Conservation (phyloP, 2,113 vertebrate species). For the Sardina pilchardus region DNA sequence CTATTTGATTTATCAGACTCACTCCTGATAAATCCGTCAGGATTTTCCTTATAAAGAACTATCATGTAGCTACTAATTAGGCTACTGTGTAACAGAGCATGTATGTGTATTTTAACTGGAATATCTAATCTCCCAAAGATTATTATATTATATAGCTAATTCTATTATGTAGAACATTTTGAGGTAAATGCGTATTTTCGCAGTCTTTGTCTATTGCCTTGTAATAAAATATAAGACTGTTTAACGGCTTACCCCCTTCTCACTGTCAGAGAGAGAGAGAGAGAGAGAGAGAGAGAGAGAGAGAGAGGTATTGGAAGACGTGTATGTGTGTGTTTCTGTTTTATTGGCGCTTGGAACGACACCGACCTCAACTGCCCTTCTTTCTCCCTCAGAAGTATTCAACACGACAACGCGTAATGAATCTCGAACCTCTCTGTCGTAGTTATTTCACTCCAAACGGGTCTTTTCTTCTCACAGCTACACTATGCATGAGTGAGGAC, state of each 20-base stretch:
- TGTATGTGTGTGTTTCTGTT: neutral
- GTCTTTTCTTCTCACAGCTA: neutral
- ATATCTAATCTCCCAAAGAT: neutral
- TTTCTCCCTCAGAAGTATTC: neutral
- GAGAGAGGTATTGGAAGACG: neutral
- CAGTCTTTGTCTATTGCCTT: neutral
- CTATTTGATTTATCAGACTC: too few relatives aligned
- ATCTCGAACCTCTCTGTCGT: neutral
- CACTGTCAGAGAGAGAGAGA: neutral
- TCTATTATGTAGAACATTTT: too few relatives aligned
- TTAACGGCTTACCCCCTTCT: neutral
- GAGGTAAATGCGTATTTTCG: neutral
- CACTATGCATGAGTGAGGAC: neutral
- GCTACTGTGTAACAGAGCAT: neutral
- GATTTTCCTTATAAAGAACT: neutral
- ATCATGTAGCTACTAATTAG: neutral
- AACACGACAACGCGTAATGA: neutral
- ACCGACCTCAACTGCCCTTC: constrained; percentile 4
- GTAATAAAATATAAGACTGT: neutral
- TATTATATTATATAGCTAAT: neutral
- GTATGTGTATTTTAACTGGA: neutral
- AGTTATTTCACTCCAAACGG: neutral
- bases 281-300: neutral
- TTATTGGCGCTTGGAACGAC: neutral
- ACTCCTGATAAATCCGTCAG: neutral